Evolutionary conservation across 2,113 vertebrate species (phyloP), one percentile per base, ranked within the genome.

Genomic region (Morone saxatilis): DNA sequence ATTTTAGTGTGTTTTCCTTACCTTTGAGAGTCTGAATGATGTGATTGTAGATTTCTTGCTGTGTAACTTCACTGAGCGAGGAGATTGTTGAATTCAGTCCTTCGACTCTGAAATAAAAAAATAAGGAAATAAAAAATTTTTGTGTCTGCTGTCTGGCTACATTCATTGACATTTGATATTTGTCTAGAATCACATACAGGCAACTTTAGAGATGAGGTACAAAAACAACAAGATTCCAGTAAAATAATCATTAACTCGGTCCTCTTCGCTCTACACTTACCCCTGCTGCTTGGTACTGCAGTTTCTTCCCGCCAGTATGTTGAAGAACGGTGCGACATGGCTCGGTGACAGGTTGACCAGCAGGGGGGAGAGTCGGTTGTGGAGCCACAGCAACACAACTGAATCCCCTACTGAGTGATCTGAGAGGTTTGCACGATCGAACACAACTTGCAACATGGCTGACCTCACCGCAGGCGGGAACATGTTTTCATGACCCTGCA

Each of bases 391-490:
- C 8, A 17, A 7, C 43, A 95, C 87, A 0, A 22, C 74, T 0
- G 43, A 19, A 16, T 96, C 94, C 0, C 67, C 40, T 19, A 94
- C 71, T 0, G 84, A 86, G 8, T 36, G 76, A 11, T 60, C 5
- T 1, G 91, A 86, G 61, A 96, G 94, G 57, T 94, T 93, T 3
- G 85, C 94, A 0, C 94, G 91, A 7, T 88, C 40, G 41, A 96
- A 95, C 70, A 95, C 93, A 9, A 92, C 88, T 53, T 94, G 82
- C 47, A 96, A 56, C 77, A 95, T 78, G 60, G 92, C 91, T 7
- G 93, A 80, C 62, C 86, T 88, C 80, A 95, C 92, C 0, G 4
- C 0, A 3, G 78, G 3, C 4, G 86, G 40, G 12, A 92, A 41
- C 14, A 1, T 0, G 6, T 20, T 38, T 69, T 79, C 70, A 9